phyloP scores from a whole-genome alignment of 2,113 vertebrate genomes.

The Donacobius atricapilla region DNA sequence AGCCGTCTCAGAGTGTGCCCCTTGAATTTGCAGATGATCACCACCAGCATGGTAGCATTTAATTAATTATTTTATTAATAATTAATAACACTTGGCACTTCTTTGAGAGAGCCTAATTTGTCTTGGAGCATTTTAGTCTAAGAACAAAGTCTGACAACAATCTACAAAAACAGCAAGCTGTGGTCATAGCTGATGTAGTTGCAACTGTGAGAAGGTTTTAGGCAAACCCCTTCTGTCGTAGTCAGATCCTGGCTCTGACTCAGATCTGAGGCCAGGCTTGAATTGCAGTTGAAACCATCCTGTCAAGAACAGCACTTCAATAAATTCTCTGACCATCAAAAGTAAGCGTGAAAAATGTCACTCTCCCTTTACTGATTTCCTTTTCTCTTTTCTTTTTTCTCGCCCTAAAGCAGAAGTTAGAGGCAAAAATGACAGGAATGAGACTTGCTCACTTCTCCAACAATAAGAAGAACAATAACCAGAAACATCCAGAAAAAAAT shows the following conservation, averaged over 20 bases:
- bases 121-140: not conserved
- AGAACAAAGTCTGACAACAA: not conserved
- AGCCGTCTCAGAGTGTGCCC: not conserved
- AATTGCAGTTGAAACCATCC: conserved; percentile 22
- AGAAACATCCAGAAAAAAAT: conserved; percentile 28
- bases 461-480: conserved; percentile 19
- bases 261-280: not conserved
- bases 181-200: not conserved
- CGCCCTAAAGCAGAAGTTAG: not conserved
- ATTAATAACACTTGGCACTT: not conserved
- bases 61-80: conserved; percentile 16
- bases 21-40: not conserved
- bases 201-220: not conserved
- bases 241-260: not conserved
- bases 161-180: not conserved
- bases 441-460: conserved; percentile 4
- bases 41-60: not conserved
- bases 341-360: conserved; percentile 39
- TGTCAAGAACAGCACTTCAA: conserved; percentile 45
- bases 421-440: conserved; percentile 1
- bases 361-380: conserved; percentile 27
- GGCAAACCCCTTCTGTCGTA: not conserved
- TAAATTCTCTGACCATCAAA: conserved; percentile 41
- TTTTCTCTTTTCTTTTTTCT: not conserved
- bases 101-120: not conserved